A percentile compares a stretch with the other conserved stretches of the same genome.
phyloP scores from a whole-genome alignment of 37 sponge, comb jelly and placozoan species.

The Bolinopsis microptera region DNA sequence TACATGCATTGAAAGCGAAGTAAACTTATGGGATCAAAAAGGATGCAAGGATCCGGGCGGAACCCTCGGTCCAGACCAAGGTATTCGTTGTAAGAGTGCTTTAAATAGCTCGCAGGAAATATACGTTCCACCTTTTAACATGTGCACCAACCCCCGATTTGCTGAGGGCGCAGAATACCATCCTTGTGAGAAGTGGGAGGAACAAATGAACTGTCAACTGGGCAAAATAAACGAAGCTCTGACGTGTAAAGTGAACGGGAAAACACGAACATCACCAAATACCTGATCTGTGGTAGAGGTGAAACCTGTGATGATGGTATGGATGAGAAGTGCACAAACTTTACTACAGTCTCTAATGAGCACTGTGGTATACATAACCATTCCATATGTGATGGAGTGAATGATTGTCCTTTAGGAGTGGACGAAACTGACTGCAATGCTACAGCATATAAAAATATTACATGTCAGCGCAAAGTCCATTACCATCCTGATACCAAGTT shows the following conservation, averaged over 20 bases:
- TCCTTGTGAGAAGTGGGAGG: background rate
- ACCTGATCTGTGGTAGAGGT: background rate
- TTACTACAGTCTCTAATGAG: background rate
- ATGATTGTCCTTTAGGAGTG: background rate
- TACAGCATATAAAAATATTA: background rate
- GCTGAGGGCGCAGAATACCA: background rate
- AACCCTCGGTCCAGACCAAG: background rate
- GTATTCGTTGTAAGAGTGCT: background rate
- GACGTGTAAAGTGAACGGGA: background rate
- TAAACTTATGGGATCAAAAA: background rate
- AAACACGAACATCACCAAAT: background rate
- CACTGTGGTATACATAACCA: background rate
- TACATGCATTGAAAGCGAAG: background rate
- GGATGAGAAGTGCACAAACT: background rate
- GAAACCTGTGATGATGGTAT: background rate
- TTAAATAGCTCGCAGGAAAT: background rate
- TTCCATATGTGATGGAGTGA: background rate
- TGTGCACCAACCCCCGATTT: background rate
- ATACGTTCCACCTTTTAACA: background rate
- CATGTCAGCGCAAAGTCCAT: background rate
- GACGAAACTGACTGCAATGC: background rate
- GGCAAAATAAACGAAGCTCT: background rate
- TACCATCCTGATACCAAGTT: background rate
- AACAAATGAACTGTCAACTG: background rate
- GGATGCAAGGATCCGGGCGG: background rate